Evolutionary conservation across 2,797 vertebrate genomes (phyloP).

Genomic region (Sorex maritimensis): DNA sequence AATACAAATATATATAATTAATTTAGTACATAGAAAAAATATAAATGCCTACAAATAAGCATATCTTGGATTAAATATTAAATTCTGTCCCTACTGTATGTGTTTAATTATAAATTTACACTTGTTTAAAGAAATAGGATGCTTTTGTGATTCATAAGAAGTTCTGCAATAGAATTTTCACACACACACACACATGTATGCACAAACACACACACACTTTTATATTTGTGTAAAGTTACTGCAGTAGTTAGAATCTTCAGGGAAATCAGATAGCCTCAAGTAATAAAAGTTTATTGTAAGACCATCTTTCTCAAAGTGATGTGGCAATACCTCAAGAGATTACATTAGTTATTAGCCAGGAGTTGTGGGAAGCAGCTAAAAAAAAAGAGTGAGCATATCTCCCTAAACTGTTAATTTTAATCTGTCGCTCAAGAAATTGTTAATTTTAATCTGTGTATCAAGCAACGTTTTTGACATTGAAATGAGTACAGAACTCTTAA

Average conservation of each 20-base stretch:
- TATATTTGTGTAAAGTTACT: background rate
- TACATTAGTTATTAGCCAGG: background rate
- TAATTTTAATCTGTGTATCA: background rate
- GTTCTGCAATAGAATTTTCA: background rate
- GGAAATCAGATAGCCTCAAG: constrained; percentile 34
- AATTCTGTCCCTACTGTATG: constrained; percentile 8
- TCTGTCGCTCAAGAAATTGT: background rate
- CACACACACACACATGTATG: background rate
- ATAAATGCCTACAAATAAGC: constrained; percentile 34
- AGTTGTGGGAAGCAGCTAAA: constrained; percentile 37
- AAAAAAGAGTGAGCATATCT: background rate
- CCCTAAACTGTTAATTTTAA: constrained; percentile 55
- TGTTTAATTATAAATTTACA: constrained; percentile 22
- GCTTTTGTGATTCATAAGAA: constrained; percentile 50
- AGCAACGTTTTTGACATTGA: constrained; percentile 58
- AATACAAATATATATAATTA: constrained; percentile 33
- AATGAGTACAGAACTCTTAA: constrained; percentile 42
- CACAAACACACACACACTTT: background rate
- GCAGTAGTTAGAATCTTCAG: background rate
- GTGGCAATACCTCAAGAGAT: background rate
- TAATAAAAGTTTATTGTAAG: constrained; percentile 28
- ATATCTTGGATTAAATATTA: constrained; percentile 35
- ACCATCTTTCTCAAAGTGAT: constrained; percentile 35
- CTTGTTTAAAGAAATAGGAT: constrained; percentile 31
- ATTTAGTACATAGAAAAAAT: constrained; percentile 17